Conservation (phyloP, 2,888 invertebrate genomes). For the Drosophila lutescens region DNA sequence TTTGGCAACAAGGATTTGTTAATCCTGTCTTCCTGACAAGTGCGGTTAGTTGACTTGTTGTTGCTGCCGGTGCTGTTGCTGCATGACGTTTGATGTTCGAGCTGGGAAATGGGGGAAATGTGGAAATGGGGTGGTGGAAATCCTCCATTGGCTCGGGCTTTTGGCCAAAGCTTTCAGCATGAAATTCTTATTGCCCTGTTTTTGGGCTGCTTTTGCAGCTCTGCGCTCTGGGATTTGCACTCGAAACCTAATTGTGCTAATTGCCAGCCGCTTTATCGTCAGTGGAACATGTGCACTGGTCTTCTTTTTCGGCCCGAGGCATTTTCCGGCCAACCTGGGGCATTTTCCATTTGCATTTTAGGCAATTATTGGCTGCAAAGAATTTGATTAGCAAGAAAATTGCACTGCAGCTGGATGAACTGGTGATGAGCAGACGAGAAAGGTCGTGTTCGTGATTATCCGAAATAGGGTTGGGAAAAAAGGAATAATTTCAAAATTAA, state of each 20-base stretch:
- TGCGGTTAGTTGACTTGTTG: slow-evolving; percentile 81
- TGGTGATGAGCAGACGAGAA: slow-evolving; percentile 13
- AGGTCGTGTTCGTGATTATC: slow-evolving; percentile 10
- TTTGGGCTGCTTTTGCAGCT: slow-evolving; percentile 39
- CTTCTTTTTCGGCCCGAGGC: slow-evolving; percentile 36
- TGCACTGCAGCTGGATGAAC: slow-evolving; percentile 28
- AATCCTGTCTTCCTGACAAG: slow-evolving; percentile 83
- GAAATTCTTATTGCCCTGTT: slow-evolving; percentile 65
- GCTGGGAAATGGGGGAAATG: slow-evolving; percentile 37
- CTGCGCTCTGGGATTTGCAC: slow-evolving; percentile 77
- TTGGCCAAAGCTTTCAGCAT: slow-evolving; percentile 68
- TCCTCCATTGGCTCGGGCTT: slow-evolving; percentile 21
- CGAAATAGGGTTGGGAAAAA: background rate
- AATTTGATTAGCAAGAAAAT: slow-evolving; percentile 71
- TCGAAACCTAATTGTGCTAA: slow-evolving; percentile 82
- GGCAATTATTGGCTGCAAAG: slow-evolving; percentile 73
- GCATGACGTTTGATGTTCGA: slow-evolving; percentile 63
- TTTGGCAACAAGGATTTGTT: slow-evolving; percentile 83
- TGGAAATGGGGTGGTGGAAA: slow-evolving; percentile 8
- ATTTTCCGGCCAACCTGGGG: slow-evolving; percentile 32
- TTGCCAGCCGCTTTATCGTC: slow-evolving; percentile 61
- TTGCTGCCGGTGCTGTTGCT: slow-evolving; percentile 31
- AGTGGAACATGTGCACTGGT: slow-evolving; percentile 40
- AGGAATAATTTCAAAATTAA: background rate
- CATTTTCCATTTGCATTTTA: slow-evolving; percentile 74